These are phyloP conservation scores for Hassar affinis DNA, from an alignment of 2,113 vertebrate genomes.

Conservation along the genomic window DNA sequence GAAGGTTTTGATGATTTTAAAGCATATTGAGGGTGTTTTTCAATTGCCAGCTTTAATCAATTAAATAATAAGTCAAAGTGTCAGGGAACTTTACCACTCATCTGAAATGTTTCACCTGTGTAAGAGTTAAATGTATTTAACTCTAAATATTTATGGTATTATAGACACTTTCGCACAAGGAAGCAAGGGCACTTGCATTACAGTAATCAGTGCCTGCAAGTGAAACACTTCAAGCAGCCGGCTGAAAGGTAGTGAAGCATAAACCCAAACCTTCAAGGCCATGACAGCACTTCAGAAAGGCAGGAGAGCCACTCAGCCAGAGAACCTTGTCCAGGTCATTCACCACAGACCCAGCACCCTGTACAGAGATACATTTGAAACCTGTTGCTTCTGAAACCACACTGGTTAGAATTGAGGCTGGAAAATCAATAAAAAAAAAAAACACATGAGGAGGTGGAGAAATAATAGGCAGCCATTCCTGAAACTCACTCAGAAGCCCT, in stretches of 20 bases:
- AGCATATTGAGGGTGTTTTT: neutral
- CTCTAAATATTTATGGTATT: neutral
- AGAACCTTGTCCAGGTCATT: conserved; percentile 36
- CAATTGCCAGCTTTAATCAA: neutral
- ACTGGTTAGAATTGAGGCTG: conserved; percentile 26
- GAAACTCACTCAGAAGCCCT: conserved; percentile 33
- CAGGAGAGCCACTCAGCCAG: conserved; percentile 13
- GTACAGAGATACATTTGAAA: conserved; percentile 11
- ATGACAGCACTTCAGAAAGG: conserved; percentile 3
- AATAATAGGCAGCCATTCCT: conserved; percentile 48
- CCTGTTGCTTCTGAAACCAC: conserved; percentile 34
- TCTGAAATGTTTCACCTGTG: neutral
- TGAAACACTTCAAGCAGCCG: conserved; percentile 1
- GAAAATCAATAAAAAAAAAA: conserved; percentile 46
- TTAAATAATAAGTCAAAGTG: neutral
- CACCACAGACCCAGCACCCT: conserved; percentile 42
- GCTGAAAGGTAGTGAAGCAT: conserved; percentile 23
- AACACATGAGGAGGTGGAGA: conserved; percentile 24
- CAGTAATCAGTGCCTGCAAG: neutral
- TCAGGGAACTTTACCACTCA: neutral
- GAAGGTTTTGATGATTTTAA: neutral
- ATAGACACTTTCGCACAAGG: neutral
- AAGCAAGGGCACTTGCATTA: neutral
- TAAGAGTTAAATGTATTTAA: neutral
- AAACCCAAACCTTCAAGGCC: neutral